Evolutionary conservation across 1,140 invertebrate genomes (phyloP), one percentile per base, ranked within the genome.

Genomic region (Leptinotarsa lineolata): DNA sequence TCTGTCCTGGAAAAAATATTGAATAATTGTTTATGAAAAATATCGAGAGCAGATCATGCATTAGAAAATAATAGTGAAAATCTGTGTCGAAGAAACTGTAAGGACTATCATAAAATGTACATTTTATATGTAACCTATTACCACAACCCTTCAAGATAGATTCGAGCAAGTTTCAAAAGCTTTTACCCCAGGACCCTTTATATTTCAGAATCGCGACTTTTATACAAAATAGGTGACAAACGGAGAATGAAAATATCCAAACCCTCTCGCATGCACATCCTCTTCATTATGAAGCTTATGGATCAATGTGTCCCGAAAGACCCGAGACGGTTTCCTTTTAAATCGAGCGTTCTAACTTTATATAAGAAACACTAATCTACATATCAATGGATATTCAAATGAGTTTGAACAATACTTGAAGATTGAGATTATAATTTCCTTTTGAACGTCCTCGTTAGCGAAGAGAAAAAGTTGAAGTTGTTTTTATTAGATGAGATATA

Each of bases 311-410:
- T 54, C n/a, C n/a, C n/a, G 4, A 54, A 54, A 16, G 16, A 18
- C n/a, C 48, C 48, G 6, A n/a, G 48, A n/a, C 6, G 16, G 48
- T 54, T 54, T 54, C 48, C 48, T 54, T 54, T 54, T 18, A 21
- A 20, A 63, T 59, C 20, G 58, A 59, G 58, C 63, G 18, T 65
- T 22, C 63, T 16, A 18, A 45, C 24, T 45, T 68, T 68, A n/a
- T 45, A 45, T 21, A 4, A 20, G 48, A 24, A 48, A 58, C 44
- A 12, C 67, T 68, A 5, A 68, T 68, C 54, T 68, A 20, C 67
- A 68, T 68, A 68, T 68, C 67, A 68, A 68, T 68, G 46, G 67
- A 45, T 54, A 68, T 68, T 68, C 45, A 58, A 54, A 68, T 68
- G 45, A 68, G 48, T 68, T 68, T 18, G 67, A 46, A 68, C 67